Evolutionary conservation across 1,140 invertebrate species (phyloP).

Genomic region (Semibalanus balanoides): DNA sequence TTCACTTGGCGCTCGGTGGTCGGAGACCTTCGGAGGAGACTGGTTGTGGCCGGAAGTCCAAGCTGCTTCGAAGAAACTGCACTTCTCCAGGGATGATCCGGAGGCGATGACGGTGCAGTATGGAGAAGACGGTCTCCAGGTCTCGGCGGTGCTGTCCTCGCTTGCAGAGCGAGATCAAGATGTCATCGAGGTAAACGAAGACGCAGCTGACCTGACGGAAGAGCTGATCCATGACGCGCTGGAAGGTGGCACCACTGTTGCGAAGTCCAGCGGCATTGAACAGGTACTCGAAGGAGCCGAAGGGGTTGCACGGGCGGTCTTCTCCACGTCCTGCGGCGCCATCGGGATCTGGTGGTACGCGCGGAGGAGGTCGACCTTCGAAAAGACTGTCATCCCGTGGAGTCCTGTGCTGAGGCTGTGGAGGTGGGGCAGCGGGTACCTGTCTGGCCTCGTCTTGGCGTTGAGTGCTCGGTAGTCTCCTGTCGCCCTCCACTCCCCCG

Average conservation of each 20-base stretch:
- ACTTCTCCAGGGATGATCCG: too few species aligned
- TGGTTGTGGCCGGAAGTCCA: too few species aligned
- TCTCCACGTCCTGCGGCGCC: constrained; percentile 17
- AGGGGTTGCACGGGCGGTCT: constrained; percentile 26
- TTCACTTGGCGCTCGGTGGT: too few species aligned
- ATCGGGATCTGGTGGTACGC: constrained; percentile 23
- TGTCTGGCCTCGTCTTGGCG: too few species aligned
- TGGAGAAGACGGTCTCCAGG: too few species aligned
- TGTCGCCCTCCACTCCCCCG: constrained; percentile 27
- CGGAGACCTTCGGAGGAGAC: too few species aligned
- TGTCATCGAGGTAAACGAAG: too few species aligned
- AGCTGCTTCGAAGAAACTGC: too few species aligned
- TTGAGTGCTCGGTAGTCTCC: constrained; percentile 37
- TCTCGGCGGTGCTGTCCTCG: too few species aligned
- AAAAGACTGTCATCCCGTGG: constrained; percentile 16
- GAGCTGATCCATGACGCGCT: constrained; percentile 34
- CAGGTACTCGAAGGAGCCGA: constrained; percentile 28
- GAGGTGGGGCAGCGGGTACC: constrained; percentile 28
- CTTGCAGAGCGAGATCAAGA: too few species aligned
- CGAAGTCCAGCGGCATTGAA: constrained; percentile 32
- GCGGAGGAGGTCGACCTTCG: constrained; percentile 18
- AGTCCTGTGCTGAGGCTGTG: constrained; percentile 16
- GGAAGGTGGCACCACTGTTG: constrained; percentile 34
- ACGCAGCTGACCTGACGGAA: constrained; percentile 23
- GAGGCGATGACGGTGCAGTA: too few species aligned